Base-by-base conservation (phyloP, 1,140 invertebrate genomes). In the Sarcophaga peregrina region DNA sequence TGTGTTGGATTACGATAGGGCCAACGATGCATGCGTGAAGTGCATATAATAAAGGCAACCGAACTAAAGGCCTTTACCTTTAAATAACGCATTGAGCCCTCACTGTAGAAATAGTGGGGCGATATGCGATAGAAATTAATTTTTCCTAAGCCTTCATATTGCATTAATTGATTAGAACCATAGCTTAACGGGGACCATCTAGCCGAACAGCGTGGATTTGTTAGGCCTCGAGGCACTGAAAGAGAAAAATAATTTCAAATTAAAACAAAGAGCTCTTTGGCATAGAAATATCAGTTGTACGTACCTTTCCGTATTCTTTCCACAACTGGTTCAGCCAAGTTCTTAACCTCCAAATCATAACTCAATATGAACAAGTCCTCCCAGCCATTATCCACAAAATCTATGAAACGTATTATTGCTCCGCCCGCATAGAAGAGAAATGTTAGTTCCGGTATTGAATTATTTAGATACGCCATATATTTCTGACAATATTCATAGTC, bases 81-180 rank as follows among this genome's bases (percentile, higher is more conserved):
- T 10, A 93, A 83, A 83, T 86, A 91, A 37, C 93, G 91, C 83
- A 91, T 89, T 68, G 90, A 91, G 47, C 91, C 90, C 17, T 90
- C 89, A 7, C 78, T 87, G 62, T 90, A 93, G 86, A 95, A 94
- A 85, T 95, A 95, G 86, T 95, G 94, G 0, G 94, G 91, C 86
- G 93, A 92, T 52, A 96, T 88, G 80, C 92, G 91, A 85, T 95
- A 95, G 85, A 92, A 94, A 86, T 94, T 93, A 1, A 92, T 90
- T 46, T 91, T 93, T 54, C 91, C 91, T 25, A 94, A 92, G 85
- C 93, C 91, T 10, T 94, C 90, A 78, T 91, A 93, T 88, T 92
- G 85, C 47, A 87, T 62, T 84, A 92, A 11, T 75, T 89, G 83
- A 80, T 90, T 86, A 82, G 85, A 85, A 48, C 87, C 90, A 84